Conservation (phyloP, 2,888 invertebrate genomes). For the Perithous albicinctus region DNA sequence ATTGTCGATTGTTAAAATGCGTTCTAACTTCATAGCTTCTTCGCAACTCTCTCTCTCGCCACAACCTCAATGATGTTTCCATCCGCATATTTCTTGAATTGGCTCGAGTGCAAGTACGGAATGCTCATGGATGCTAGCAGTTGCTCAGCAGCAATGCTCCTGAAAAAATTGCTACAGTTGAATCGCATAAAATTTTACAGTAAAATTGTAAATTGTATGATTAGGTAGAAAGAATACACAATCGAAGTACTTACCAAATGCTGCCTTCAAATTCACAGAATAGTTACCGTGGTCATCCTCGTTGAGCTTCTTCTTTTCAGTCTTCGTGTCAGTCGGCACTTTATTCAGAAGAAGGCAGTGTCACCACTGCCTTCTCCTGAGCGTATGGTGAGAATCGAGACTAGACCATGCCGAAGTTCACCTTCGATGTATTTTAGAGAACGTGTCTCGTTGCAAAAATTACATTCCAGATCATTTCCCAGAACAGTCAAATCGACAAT, state of each 20-base stretch:
- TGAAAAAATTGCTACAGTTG: constrained; percentile 4
- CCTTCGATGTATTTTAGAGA: too few species aligned
- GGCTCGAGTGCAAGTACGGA: neutral
- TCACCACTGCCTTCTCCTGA: too few species aligned
- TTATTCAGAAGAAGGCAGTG: too few species aligned
- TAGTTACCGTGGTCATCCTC: neutral
- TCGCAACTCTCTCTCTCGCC: constrained; percentile 32
- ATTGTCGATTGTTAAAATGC: constrained; percentile 20
- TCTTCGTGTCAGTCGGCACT: neutral
- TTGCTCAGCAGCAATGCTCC: too few species aligned
- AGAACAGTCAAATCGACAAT: neutral
- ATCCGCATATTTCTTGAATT: constrained; percentile 13
- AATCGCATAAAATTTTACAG: constrained; percentile 7
- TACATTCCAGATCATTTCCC: neutral
- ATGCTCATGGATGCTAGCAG: constrained; percentile 19
- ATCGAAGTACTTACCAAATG: constrained; percentile 27
- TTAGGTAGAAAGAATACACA: neutral
- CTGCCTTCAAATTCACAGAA: constrained; percentile 22
- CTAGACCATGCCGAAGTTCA: too few species aligned
- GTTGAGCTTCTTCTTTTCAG: constrained; percentile 37
- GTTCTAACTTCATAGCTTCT: constrained; percentile 1
- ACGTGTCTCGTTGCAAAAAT: neutral
- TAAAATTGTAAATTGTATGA: neutral
- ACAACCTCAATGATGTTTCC: constrained; percentile 7
- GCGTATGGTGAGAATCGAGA: too few species aligned